Conservation (phyloP, 2,113 vertebrate genomes). For the Chrysemys picta region DNA sequence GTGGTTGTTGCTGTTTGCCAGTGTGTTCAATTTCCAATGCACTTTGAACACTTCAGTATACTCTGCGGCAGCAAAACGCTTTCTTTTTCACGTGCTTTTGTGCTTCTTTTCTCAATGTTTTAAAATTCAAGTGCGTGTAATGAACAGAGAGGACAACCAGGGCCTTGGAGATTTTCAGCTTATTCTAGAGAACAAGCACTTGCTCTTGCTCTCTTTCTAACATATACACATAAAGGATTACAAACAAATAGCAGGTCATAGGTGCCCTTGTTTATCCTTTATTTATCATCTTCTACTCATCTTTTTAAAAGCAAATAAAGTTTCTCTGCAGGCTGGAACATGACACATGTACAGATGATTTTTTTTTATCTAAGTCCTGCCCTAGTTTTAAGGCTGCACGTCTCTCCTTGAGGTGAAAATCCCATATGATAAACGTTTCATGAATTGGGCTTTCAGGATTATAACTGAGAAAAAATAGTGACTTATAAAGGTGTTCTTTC, state of each 20-base stretch:
- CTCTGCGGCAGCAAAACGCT: accelerated
- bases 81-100: not conserved
- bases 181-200: not conserved
- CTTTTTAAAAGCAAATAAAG: not conserved
- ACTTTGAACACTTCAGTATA: not conserved
- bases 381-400: conserved; percentile 39
- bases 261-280: not conserved
- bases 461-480: conserved; percentile 44
- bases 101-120: accelerated
- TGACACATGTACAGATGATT: not conserved
- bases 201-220: not conserved
- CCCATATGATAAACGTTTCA: conserved; percentile 56
- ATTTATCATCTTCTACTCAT: not conserved
- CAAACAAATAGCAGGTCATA: not conserved
- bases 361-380: conserved; percentile 11
- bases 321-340: not conserved
- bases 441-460: conserved; percentile 56
- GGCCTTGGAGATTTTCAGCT: not conserved
- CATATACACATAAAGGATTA: not conserved
- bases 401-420: conserved; percentile 18
- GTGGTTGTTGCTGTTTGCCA: not conserved
- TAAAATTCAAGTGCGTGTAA: accelerated
- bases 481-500: conserved; percentile 62
- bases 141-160: not conserved
- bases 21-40: not conserved